Evolutionary conservation across 1,140 invertebrate genomes (phyloP).

Genomic region (Pinna nobilis): DNA sequence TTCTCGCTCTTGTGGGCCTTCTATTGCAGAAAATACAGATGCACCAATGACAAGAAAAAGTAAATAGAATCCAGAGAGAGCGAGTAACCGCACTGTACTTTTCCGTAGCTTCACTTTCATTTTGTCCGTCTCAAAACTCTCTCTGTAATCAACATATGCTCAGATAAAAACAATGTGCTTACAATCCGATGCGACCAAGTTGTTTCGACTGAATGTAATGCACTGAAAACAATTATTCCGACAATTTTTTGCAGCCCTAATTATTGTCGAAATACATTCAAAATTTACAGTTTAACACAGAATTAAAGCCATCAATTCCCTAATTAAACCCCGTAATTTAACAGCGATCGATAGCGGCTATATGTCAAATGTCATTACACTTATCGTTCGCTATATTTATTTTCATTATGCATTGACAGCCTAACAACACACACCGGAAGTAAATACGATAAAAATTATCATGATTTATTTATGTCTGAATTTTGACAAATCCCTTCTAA

Average conservation of each 20-base stretch:
- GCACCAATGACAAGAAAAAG: conserved; percentile 80
- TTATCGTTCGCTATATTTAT: too few species aligned
- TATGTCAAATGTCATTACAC: too few species aligned
- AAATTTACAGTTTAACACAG: not conserved
- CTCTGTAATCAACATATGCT: not conserved
- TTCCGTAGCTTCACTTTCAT: conserved; percentile 47
- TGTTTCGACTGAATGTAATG: not conserved
- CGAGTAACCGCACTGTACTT: conserved; percentile 72
- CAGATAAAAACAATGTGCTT: too few species aligned
- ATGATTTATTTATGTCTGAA: not conserved
- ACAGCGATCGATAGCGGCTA: too few species aligned
- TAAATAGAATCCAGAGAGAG: conserved; percentile 76
- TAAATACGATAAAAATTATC: not conserved
- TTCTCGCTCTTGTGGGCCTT: conserved; percentile 81
- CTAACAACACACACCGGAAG: conserved; percentile 16
- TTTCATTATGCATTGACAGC: too few species aligned
- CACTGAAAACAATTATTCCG: not conserved
- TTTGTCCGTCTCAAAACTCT: not conserved
- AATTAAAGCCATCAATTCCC: not conserved
- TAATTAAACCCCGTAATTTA: not conserved
- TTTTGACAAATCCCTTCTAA: not conserved
- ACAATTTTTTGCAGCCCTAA: not conserved
- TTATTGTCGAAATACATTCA: not conserved
- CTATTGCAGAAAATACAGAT: conserved; percentile 83
- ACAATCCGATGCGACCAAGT: not conserved